A percentile compares a stretch with the other conserved stretches of the same genome.
Evolutionary conservation across 1,140 invertebrate species (phyloP).

Genomic region (Drusus annulatus): DNA sequence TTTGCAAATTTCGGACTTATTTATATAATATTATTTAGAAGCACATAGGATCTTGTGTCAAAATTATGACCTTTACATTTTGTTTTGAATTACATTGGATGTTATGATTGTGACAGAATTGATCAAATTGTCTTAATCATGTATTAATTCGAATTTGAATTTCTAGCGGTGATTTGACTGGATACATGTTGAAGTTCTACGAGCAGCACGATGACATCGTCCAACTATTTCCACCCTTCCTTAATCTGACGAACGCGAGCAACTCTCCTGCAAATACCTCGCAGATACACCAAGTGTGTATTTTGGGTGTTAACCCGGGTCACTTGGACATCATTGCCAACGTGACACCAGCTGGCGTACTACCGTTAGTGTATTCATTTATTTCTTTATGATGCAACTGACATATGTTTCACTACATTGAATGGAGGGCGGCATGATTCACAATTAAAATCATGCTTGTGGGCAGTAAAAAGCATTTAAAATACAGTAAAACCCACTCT

Average conservation of each 20-base stretch:
- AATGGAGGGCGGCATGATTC: neutral
- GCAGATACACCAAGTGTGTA: slow-evolving; percentile 68
- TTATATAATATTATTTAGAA: too few species aligned
- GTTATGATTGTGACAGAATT: too few species aligned
- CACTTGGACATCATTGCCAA: slow-evolving; percentile 72
- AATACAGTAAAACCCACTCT: too few species aligned
- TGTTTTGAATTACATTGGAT: too few species aligned
- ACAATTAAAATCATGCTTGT: too few species aligned
- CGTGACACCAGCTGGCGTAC: slow-evolving; percentile 67
- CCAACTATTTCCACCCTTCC: slow-evolving; percentile 62
- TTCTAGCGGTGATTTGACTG: slow-evolving; percentile 64
- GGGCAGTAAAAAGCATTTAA: too few species aligned
- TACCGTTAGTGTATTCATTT: slow-evolving; percentile 66
- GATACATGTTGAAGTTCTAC: slow-evolving; percentile 61
- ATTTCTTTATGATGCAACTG: slow-evolving; percentile 1
- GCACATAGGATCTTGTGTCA: too few species aligned
- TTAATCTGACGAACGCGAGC: slow-evolving; percentile 61
- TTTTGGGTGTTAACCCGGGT: slow-evolving; percentile 74
- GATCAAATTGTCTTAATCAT: neutral
- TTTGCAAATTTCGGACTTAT: too few species aligned
- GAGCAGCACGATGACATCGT: slow-evolving; percentile 67
- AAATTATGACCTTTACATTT: too few species aligned
- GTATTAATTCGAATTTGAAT: slow-evolving; percentile 20
- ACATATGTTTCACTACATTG: neutral
- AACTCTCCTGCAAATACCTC: slow-evolving; percentile 59